phyloP scores from a whole-genome alignment of 2,113 vertebrate genomes.

The human (Homo sapiens) region GRCh38 chr3:7617501-7618000 shows the following conservation, averaged over 20 bases:
- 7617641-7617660: not conserved
- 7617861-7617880: not conserved
- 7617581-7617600: not conserved
- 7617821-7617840: not conserved
- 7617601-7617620: not conserved
- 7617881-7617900: not conserved
- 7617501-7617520: not conserved
- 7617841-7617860: not conserved
- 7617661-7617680: not conserved
- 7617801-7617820: not conserved
- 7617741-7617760: not conserved
- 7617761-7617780: not conserved
- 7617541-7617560: not conserved
- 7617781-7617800: not conserved
- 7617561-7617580: not conserved
- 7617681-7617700: not conserved
- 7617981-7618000: not conserved
- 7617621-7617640: not conserved
- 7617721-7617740: not conserved
- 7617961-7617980: not conserved
- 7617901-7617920: too few species aligned
- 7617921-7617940: not conserved
- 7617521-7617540: not conserved
- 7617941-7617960: not conserved
- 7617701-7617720: not conserved